phyloP scores from a whole-genome alignment of 1,140 invertebrate genomes.

The Camponotus vicinus region DNA sequence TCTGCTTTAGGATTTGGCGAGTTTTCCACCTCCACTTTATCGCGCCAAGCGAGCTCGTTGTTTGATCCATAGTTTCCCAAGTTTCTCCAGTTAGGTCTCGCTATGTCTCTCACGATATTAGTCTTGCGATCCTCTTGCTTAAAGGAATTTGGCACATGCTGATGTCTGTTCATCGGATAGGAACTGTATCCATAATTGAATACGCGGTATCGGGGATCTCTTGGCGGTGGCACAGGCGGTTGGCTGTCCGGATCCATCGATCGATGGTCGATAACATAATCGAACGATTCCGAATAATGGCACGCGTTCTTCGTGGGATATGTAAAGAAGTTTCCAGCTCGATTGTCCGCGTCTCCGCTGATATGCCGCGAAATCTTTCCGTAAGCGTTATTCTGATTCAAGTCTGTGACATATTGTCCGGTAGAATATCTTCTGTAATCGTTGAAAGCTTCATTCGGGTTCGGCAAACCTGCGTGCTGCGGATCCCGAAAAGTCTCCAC shows the following conservation, averaged over 20 bases:
- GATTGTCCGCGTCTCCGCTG: not conserved
- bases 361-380: conserved; percentile 77
- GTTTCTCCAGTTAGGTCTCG: conserved; percentile 36
- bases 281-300: conserved; percentile 77
- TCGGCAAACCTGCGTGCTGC: not conserved
- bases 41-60: conserved; percentile 54
- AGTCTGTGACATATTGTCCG: conserved; percentile 59
- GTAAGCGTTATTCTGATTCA: conserved; percentile 72
- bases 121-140: conserved; percentile 12
- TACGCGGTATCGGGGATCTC: conserved; percentile 88
- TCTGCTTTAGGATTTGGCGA: not conserved
- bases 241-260: conserved; percentile 61
- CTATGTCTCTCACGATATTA: not conserved
- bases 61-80: conserved; percentile 62
- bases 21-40: not conserved
- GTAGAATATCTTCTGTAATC: conserved; percentile 46
- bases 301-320: conserved; percentile 56
- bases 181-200: conserved; percentile 78
- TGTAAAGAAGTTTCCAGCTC: conserved; percentile 17
- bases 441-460: conserved; percentile 8
- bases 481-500: conserved; percentile 45
- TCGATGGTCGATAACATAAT: conserved; percentile 17
- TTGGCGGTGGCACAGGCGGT: conserved; percentile 90
- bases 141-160: conserved; percentile 34
- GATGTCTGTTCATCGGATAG: conserved; percentile 82